Evolutionary conservation across 53 echinoderm and acorn worm species (phyloP).

Genomic region (Patiria pectinifera): DNA sequence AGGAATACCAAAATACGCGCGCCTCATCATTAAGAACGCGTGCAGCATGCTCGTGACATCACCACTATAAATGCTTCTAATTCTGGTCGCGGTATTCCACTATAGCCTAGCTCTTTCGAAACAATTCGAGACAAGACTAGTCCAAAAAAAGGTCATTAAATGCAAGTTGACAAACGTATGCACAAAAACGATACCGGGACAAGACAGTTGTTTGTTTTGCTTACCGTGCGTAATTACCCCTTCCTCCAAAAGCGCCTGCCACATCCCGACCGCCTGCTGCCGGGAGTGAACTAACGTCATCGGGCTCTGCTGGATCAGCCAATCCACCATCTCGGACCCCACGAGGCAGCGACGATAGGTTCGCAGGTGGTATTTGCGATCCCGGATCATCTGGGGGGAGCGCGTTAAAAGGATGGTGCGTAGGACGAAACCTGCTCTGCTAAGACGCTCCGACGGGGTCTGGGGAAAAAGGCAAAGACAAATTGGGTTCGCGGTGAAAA

Average conservation of each 20-base stretch:
- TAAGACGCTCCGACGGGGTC: slow-evolving; percentile 87
- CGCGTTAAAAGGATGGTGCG: slow-evolving; percentile 84
- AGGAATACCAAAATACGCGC: too few relatives aligned
- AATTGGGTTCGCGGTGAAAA: too few relatives aligned
- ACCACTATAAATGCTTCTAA: too few relatives aligned
- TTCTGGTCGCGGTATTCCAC: too few relatives aligned
- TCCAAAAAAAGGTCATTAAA: not conserved
- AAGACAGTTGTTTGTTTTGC: not conserved
- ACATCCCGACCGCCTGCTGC: slow-evolving; percentile 96
- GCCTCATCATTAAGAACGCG: too few relatives aligned
- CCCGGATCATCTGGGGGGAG: slow-evolving; percentile 90
- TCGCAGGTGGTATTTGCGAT: slow-evolving; percentile 89
- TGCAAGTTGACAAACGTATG: too few relatives aligned
- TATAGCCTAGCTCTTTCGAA: too few relatives aligned
- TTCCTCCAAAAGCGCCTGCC: slow-evolving; percentile 96
- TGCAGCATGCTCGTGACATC: too few relatives aligned
- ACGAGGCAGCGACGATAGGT: slow-evolving; percentile 97
- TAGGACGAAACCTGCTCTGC: slow-evolving; percentile 89
- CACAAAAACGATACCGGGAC: not conserved
- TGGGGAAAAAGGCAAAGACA: not conserved
- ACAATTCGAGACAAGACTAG: too few relatives aligned
- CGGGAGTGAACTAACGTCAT: slow-evolving; percentile 87
- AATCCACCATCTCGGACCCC: slow-evolving; percentile 98
- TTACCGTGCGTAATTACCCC: slow-evolving; percentile 88
- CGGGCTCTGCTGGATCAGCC: slow-evolving; percentile 95